A percentile compares a stretch with the other conserved stretches of the same genome.
These are phyloP conservation scores for Apus apus DNA, from an alignment of 2,113 vertebrate genomes.

Conservation along the genomic window DNA sequence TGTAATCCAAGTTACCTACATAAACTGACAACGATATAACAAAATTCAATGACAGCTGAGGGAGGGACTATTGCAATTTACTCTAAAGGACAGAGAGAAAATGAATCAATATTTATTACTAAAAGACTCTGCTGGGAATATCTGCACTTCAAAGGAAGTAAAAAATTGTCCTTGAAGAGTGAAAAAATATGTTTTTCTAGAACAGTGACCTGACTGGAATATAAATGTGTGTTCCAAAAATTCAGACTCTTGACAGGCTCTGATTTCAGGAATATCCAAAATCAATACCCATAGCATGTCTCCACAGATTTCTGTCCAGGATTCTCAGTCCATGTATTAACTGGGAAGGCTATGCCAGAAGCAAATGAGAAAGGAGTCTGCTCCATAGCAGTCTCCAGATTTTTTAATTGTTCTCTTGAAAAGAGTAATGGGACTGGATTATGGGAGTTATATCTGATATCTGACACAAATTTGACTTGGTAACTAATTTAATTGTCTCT, in stretches of 20 bases:
- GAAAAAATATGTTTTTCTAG: neutral
- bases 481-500: neutral
- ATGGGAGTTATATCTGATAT: neutral
- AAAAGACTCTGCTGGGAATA: neutral
- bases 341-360: neutral
- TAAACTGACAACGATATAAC: neutral
- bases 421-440: neutral
- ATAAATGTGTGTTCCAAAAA: neutral
- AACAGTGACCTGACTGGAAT: constrained; percentile 15
- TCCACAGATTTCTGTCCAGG: neutral
- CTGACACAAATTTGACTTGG: neutral
- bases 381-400: neutral
- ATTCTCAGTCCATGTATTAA: neutral
- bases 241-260: neutral
- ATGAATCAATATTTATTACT: constrained; percentile 56
- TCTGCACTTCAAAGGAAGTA: neutral
- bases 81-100: neutral
- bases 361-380: neutral
- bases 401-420: neutral
- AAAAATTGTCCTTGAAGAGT: constrained; percentile 41
- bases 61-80: neutral
- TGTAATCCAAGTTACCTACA: neutral
- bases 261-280: constrained; percentile 10
- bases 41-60: neutral
- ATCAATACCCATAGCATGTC: constrained; percentile 1